Percentiles rank a stretch among this genome's conserved stretches.
These are phyloP conservation scores for Aphelinus certus DNA, from an alignment of 1,140 invertebrate species.

Conservation along the genomic window DNA sequence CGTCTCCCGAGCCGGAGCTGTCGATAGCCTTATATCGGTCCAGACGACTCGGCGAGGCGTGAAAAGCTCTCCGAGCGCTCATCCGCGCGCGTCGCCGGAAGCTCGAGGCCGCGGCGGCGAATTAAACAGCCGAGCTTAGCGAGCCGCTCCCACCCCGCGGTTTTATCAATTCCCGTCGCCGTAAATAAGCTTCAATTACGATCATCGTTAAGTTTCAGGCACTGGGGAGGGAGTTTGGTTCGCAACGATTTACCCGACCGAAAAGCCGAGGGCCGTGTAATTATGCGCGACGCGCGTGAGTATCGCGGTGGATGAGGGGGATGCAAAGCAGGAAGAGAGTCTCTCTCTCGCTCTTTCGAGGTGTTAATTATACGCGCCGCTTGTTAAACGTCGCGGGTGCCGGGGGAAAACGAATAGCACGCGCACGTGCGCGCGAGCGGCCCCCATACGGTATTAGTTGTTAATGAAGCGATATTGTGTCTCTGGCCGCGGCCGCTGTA, in stretches of 20 bases:
- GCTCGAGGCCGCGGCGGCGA: too few species aligned
- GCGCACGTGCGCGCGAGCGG: not conserved
- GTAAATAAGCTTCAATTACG: conserved; percentile 36
- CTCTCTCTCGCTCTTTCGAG: conserved; percentile 3
- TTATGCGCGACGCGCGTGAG: not conserved
- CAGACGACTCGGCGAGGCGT: too few species aligned
- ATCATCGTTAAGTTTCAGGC: conserved; percentile 11
- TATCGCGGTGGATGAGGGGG: too few species aligned
- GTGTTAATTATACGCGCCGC: conserved; percentile 37
- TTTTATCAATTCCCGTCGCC: conserved; percentile 26
- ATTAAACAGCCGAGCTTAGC: too few species aligned
- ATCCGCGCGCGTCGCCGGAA: too few species aligned
- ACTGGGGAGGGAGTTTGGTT: not conserved
- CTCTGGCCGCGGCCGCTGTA: conserved; percentile 6
- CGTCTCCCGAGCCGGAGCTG: too few species aligned
- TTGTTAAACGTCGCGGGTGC: conserved; percentile 30
- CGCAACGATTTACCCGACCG: conserved; percentile 11
- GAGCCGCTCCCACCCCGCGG: not conserved
- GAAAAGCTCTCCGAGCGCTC: too few species aligned
- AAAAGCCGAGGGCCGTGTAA: not conserved
- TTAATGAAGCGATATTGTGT: conserved; percentile 41
- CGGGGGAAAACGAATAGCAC: conserved; percentile 27
- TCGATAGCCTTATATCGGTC: too few species aligned
- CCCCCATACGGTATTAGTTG: conserved; percentile 17
- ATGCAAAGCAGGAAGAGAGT: not conserved